A percentile compares a stretch with the other conserved stretches of the same genome.
Conservation (phyloP, 2,113 vertebrate genomes). For the Calidris pugnax region DNA sequence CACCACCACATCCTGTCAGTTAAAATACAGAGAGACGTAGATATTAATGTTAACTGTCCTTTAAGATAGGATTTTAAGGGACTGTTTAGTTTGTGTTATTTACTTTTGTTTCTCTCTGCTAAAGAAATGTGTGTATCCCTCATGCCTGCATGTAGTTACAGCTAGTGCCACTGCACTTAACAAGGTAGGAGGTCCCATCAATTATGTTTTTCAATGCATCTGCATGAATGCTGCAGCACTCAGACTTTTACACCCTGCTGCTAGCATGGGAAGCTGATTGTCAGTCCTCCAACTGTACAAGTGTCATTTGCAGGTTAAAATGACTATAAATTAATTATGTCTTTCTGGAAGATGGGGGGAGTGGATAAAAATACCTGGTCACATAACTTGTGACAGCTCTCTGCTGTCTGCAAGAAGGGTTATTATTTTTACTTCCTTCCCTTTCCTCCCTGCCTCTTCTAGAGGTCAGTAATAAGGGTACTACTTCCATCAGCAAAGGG, state of each 20-base stretch:
- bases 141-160: neutral
- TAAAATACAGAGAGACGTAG: neutral
- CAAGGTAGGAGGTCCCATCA: slow-evolving; percentile 25
- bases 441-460: neutral
- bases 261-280: slow-evolving; percentile 32
- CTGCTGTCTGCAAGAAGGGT: neutral
- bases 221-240: neutral
- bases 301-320: slow-evolving; percentile 36
- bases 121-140: neutral
- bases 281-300: neutral
- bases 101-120: neutral
- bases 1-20: neutral
- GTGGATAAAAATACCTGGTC: neutral
- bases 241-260: neutral
- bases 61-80: neutral
- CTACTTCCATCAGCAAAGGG: neutral
- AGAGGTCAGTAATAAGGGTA: neutral
- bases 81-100: neutral
- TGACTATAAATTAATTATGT: slow-evolving; percentile 39
- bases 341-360: neutral
- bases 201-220: neutral
- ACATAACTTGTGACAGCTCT: neutral
- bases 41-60: neutral
- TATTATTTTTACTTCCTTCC: neutral
- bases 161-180: neutral